Percentiles rank a stretch among this genome's conserved stretches.
phyloP scores from a whole-genome alignment of 2,797 vertebrate species.

The Salmo trutta region DNA sequence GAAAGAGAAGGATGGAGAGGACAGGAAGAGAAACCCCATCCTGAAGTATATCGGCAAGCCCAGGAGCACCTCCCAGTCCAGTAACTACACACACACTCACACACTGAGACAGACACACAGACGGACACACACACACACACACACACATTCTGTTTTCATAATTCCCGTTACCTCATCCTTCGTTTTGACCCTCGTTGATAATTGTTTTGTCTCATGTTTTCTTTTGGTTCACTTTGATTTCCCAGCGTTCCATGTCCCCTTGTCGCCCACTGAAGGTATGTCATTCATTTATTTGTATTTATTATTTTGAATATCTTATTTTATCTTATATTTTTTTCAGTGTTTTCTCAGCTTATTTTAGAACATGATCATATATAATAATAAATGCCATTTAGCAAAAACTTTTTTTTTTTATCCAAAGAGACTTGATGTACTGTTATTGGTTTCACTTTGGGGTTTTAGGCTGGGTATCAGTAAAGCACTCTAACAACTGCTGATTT shows the following conservation, averaged over 20 bases:
- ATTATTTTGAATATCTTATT: not conserved
- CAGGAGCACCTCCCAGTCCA: slow-evolving; percentile 84
- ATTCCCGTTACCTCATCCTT: not conserved
- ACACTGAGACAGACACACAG: not conserved
- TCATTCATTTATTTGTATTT: slow-evolving; percentile 8
- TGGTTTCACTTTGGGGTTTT: too few species aligned
- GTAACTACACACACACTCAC: slow-evolving; percentile 66
- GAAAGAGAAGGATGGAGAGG: slow-evolving; percentile 87
- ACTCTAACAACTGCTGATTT: too few species aligned
- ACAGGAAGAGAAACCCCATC: slow-evolving; percentile 91
- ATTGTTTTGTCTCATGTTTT: slow-evolving; percentile 33
- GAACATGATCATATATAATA: not conserved
- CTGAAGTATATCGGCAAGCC: slow-evolving; percentile 95
- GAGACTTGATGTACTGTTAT: too few species aligned
- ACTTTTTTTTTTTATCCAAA: too few species aligned
- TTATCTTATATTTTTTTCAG: not conserved
- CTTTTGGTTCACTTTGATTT: slow-evolving; percentile 45
- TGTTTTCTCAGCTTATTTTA: not conserved
- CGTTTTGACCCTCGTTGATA: slow-evolving; percentile 21
- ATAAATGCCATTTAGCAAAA: too few species aligned
- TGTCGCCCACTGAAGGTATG: slow-evolving; percentile 92
- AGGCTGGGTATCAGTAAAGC: too few species aligned
- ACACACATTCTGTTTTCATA: not conserved
- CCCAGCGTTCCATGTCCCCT: slow-evolving; percentile 92
- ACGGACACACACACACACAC: too few species aligned